Evolutionary conservation across 2,797 vertebrate species (phyloP), one percentile per base, ranked within the genome.

Genomic region (Microctenopoma stevenorrisi): DNA sequence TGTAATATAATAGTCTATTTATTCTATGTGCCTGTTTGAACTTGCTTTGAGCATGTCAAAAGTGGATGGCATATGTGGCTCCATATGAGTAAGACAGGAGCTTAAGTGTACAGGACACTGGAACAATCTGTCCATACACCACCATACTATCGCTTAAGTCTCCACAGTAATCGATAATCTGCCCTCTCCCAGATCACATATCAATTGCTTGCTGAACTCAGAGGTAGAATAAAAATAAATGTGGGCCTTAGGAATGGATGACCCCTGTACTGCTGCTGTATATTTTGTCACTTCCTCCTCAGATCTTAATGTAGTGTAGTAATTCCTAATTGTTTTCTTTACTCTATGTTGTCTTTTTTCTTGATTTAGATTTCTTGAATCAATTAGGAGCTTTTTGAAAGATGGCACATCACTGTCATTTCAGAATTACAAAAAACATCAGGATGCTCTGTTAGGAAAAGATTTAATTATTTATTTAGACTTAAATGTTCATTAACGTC

Each of bases 401-500:
- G 22, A 50, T 43, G 28, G 38, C 10, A 35, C 16, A 35, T 59
- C 48, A 22, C 1, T 0, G 0, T 25, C 56, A 46, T 37, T 18
- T 58, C 65, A 8, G 46, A 64, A 55, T 52, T 74, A 46, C 51
- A 22, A 30, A 55, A 54, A 30, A 55, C 42, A 59, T 79, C 44
- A 59, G 22, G 11, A 9, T 4, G 16, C 4, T 48, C 16, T 44
- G 93, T 93, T 93, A 87, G 92, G 90, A 93, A 91, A 92, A 93
- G 94, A 95, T 94, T 95, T 94, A 93, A 94, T 94, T 92, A 95
- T 95, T 91, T 96, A 95, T 96, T 94, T 90, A 91, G 91, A 93
- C 93, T 96, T 94, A 96, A 94, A 95, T 95, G 95, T 95, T 95
- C 93, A 95, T 94, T 93, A 94, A 90, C 94, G 92, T 94, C 91